Conservation (phyloP, 2,113 vertebrate genomes). For the Barnardius zonarius region DNA sequence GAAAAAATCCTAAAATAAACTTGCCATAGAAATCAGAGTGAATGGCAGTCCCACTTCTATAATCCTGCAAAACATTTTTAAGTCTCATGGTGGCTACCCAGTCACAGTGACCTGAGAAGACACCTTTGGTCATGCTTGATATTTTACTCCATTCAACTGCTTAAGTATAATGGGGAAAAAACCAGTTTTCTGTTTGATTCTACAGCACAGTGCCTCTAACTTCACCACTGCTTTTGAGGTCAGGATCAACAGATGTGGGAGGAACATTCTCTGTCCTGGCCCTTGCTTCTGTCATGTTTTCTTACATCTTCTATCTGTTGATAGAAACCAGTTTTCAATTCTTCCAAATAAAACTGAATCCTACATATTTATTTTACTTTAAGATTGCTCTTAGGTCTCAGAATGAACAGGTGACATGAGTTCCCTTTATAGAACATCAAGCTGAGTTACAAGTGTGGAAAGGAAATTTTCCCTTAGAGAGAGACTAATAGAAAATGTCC, state of each 20-base stretch:
- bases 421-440: background rate
- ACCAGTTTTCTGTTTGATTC: background rate
- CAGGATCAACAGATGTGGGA: background rate
- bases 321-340: background rate
- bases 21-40: background rate
- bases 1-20: background rate
- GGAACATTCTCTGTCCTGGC: background rate
- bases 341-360: background rate
- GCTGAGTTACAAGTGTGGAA: background rate
- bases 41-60: background rate
- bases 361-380: background rate
- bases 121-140: background rate
- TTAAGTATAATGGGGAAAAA: background rate
- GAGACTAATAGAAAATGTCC: background rate
- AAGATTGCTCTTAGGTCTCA: background rate
- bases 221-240: background rate
- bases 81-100: background rate
- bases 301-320: background rate
- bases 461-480: background rate
- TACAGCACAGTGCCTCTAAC: background rate
- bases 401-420: background rate
- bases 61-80: background rate
- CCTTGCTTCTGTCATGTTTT: background rate
- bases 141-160: background rate
- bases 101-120: background rate